phyloP scores from a whole-genome alignment of 2,113 vertebrate species.

The Beaufortia kweichowensis region DNA sequence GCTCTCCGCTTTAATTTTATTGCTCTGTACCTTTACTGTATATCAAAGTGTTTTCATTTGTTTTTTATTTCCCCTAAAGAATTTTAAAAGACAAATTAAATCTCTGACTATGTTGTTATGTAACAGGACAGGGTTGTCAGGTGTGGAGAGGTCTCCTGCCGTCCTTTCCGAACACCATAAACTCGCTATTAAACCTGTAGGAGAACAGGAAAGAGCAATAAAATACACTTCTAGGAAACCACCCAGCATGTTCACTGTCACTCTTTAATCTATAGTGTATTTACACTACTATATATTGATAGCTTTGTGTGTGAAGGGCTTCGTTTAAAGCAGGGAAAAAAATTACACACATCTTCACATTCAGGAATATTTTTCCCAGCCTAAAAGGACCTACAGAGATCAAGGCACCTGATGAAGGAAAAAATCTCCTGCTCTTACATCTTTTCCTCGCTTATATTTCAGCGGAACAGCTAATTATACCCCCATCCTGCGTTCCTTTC shows the following conservation, averaged over 20 bases:
- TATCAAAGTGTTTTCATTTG: no score
- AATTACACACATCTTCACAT: neutral
- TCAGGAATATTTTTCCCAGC: neutral
- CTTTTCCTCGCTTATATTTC: slow-evolving; percentile 35
- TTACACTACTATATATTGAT: neutral
- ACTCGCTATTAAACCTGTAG: slow-evolving; percentile 71
- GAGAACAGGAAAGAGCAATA: slow-evolving; percentile 11
- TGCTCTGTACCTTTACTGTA: no score
- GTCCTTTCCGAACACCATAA: slow-evolving; percentile 86
- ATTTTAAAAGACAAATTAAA: no score
- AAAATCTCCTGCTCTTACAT: neutral
- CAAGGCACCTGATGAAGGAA: neutral
- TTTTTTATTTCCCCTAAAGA: no score
- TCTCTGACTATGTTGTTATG: slow-evolving; percentile 77
- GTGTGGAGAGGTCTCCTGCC: slow-evolving; percentile 79
- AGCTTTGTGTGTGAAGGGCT: neutral
- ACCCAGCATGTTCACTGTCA: neutral
- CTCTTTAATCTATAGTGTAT: neutral
- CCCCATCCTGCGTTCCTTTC: slow-evolving; percentile 56
- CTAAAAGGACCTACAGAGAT: neutral
- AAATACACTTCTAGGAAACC: no score
- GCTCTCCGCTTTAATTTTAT: no score
- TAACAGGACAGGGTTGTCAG: slow-evolving; percentile 65
- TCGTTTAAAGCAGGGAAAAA: neutral
- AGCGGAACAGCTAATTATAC: slow-evolving; percentile 31